Evolutionary conservation across 2,113 vertebrate species (phyloP), one percentile per base, ranked within the genome.

Genomic region (Halichoerus grypus): DNA sequence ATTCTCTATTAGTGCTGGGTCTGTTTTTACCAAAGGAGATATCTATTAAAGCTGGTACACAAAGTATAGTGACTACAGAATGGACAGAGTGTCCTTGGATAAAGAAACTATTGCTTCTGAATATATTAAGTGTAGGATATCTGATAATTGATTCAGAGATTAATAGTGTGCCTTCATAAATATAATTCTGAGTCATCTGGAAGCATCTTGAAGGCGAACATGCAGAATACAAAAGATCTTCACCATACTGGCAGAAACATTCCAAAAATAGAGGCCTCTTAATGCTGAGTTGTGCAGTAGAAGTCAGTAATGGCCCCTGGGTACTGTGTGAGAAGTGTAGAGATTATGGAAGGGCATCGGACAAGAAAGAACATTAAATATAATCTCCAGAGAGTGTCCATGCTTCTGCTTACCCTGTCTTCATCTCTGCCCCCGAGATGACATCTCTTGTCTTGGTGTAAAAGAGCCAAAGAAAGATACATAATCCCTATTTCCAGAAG

Each of bases 281-380:
- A 51, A 24, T 13, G 4, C 1, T 15, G 33, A 5, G 9, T 18
- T 42, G 67, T n/a, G 12, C 36, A 9, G 4, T 61, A n/a, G 72
- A 51, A 51, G 9, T 39, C 1, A 1, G 2, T 42, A 2, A 0
- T 53, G 79, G 31, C 28, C 28, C 65, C 6, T 4, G 11, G 59
- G 2, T 18, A 22, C 21, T 21, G 76, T 24, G 24, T 71, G 39
- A 42, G 28, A 79, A 22, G 4, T 65, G 12, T 21, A 51, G 63
- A 80, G 33, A 63, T 61, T 55, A 28, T 16, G 13, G 12, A 19
- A 72, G 6, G 16, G 42, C 76, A 5, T 1, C 26, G 19, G 22
- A 5, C 14, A 31, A 36, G 55, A 92, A 79, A 80, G 31, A 26
- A 19, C 4, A 8, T 39, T 12, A 65, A 15, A 2, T n/a, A 6